A percentile compares a stretch with the other conserved stretches of the same genome.
phyloP scores from a whole-genome alignment of 1,140 invertebrate genomes.

The Drosophila sp. region DNA sequence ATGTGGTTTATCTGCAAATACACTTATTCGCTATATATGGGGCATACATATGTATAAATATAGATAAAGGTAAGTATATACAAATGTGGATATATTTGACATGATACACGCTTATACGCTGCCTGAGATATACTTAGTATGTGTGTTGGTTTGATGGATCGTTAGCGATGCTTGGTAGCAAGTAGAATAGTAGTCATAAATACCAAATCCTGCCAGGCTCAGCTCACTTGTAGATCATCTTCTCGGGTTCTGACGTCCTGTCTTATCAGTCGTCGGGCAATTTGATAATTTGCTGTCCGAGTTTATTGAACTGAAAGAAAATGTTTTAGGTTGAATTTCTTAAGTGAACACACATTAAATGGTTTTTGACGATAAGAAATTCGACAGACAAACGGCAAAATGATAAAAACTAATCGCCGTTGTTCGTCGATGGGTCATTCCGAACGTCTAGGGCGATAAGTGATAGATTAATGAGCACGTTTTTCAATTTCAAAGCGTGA shows the following conservation, averaged over 20 bases:
- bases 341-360: slow-evolving; percentile 6
- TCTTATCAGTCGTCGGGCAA: slow-evolving; percentile 1
- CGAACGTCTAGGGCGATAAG: background rate
- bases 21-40: slow-evolving; percentile 69
- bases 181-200: slow-evolving; percentile 82
- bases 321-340: slow-evolving; percentile 6
- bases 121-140: slow-evolving; percentile 78
- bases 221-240: slow-evolving; percentile 21
- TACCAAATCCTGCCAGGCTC: slow-evolving; percentile 73
- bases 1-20: slow-evolving; percentile 64
- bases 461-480: background rate
- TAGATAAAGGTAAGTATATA: slow-evolving; percentile 52
- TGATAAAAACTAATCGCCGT: slow-evolving; percentile 5
- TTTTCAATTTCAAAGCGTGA: background rate
- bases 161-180: slow-evolving; percentile 74
- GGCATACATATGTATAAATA: slow-evolving; percentile 33
- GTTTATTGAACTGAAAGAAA: slow-evolving; percentile 38
- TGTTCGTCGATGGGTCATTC: background rate
- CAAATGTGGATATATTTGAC: slow-evolving; percentile 34
- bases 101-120: slow-evolving; percentile 71
- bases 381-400: background rate
- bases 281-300: slow-evolving; percentile 1
- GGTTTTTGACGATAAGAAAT: slow-evolving; percentile 22
- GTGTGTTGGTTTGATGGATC: slow-evolving; percentile 68
- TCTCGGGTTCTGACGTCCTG: background rate